Percentiles rank a stretch among this genome's conserved stretches.
These are phyloP conservation scores for Casuarius casuarius DNA, from an alignment of 2,113 vertebrate species.

Conservation along the genomic window DNA sequence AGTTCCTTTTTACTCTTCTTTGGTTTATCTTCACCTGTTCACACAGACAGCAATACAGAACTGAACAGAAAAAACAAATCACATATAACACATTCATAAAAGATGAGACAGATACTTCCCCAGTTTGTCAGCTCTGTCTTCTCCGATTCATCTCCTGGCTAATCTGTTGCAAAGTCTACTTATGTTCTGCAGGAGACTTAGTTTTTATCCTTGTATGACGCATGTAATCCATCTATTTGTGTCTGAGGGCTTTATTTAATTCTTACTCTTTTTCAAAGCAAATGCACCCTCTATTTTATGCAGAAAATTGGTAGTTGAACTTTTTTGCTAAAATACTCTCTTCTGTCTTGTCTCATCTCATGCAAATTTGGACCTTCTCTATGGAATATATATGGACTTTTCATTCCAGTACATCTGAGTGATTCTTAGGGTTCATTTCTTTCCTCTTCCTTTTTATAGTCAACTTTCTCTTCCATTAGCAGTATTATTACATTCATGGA, in stretches of 20 bases:
- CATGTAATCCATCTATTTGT: conserved; percentile 25
- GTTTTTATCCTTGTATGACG: background rate
- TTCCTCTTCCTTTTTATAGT: background rate
- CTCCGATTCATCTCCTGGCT: conserved; percentile 32
- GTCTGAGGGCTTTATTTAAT: conserved; percentile 1
- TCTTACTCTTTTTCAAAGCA: conserved; percentile 1
- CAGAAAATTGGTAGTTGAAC: background rate
- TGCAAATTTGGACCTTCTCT: background rate
- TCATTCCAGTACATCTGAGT: background rate
- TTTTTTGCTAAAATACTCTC: background rate
- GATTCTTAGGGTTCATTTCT: background rate
- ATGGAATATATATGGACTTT: background rate
- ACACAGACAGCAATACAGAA: background rate
- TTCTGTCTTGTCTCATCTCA: background rate
- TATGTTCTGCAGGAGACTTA: conserved; percentile 17
- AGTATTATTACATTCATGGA: background rate
- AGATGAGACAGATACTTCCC: background rate
- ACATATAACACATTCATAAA: conserved; percentile 4
- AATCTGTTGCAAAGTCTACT: conserved; percentile 46
- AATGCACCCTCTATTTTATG: background rate
- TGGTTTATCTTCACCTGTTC: conserved; percentile 39
- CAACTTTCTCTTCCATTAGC: background rate
- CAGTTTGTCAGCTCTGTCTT: background rate
- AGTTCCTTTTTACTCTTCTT: background rate
- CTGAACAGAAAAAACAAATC: conserved; percentile 1